phyloP scores from a whole-genome alignment of 2,888 invertebrate species.

The Choreutis nemorana region DNA sequence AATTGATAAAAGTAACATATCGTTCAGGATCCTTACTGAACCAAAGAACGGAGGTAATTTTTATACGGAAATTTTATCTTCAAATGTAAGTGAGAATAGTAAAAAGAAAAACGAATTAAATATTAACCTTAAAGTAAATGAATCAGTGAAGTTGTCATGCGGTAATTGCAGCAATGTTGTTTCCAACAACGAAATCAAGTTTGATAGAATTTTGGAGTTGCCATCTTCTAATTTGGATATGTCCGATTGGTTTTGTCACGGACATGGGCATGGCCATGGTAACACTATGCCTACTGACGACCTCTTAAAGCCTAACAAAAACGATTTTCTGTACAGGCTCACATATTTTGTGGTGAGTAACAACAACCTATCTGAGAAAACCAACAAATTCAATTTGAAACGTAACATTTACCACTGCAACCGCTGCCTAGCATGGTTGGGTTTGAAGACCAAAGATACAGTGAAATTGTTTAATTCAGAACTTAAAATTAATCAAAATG shows the following conservation, averaged over 20 bases:
- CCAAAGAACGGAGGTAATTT: slow-evolving; percentile 52
- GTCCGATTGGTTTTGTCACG: slow-evolving; percentile 74
- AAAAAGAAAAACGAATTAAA: slow-evolving; percentile 24
- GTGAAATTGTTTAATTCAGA: slow-evolving; percentile 68
- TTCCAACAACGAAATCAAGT: slow-evolving; percentile 48
- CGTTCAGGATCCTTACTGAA: slow-evolving; percentile 55
- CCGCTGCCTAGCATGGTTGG: slow-evolving; percentile 67
- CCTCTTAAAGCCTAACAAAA: slow-evolving; percentile 47
- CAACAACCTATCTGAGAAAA: slow-evolving; percentile 38
- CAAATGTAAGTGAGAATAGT: slow-evolving; percentile 18
- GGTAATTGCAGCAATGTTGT: slow-evolving; percentile 52
- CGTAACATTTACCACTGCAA: slow-evolving; percentile 61
- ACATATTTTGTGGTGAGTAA: slow-evolving; percentile 62
- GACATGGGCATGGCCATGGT: slow-evolving; percentile 31
- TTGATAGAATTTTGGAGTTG: slow-evolving; percentile 68
- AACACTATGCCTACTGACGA: slow-evolving; percentile 15
- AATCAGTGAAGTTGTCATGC: slow-evolving; percentile 37
- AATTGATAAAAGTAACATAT: slow-evolving; percentile 49
- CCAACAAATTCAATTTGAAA: slow-evolving; percentile 47
- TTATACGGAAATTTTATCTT: slow-evolving; percentile 41
- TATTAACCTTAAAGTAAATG: slow-evolving; percentile 31
- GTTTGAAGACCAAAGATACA: slow-evolving; percentile 45
- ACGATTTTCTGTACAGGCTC: slow-evolving; percentile 66
- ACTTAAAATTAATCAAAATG: slow-evolving; percentile 39
- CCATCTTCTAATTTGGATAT: slow-evolving; percentile 68